Evolutionary conservation across 1,140 invertebrate genomes (phyloP).

Genomic region (Cyclina sinensis): DNA sequence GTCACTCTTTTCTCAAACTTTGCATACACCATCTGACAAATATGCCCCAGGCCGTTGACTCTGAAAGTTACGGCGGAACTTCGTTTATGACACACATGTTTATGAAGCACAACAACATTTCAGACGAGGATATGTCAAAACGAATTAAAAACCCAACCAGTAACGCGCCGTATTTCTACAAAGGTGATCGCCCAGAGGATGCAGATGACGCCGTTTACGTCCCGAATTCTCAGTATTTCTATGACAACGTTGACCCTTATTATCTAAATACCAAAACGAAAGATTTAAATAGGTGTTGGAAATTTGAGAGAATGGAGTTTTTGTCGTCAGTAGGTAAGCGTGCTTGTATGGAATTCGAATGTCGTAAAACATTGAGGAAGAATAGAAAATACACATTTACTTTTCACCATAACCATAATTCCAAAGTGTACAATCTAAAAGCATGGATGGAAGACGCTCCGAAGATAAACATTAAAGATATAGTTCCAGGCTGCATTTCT

Average conservation of each 20-base stretch:
- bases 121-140: background rate
- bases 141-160: background rate
- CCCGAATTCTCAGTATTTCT: conserved; percentile 37
- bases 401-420: background rate
- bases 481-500: background rate
- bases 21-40: background rate
- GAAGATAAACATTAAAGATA: background rate
- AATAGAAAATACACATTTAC: background rate
- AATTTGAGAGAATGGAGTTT: background rate
- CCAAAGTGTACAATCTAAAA: background rate
- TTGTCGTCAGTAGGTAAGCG: background rate
- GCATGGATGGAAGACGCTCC: background rate
- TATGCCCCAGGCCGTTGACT: background rate
- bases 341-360: background rate
- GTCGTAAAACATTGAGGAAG: background rate
- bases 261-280: background rate
- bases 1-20: conserved; percentile 76
- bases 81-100: background rate
- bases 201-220: background rate
- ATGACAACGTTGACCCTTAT: background rate
- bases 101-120: background rate
- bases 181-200: background rate
- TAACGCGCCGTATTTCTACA: background rate
- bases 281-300: background rate
- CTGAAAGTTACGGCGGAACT: background rate